Evolutionary conservation across 1,140 invertebrate species (phyloP), one percentile per base, ranked within the genome.

Genomic region (Bombus affinis): DNA sequence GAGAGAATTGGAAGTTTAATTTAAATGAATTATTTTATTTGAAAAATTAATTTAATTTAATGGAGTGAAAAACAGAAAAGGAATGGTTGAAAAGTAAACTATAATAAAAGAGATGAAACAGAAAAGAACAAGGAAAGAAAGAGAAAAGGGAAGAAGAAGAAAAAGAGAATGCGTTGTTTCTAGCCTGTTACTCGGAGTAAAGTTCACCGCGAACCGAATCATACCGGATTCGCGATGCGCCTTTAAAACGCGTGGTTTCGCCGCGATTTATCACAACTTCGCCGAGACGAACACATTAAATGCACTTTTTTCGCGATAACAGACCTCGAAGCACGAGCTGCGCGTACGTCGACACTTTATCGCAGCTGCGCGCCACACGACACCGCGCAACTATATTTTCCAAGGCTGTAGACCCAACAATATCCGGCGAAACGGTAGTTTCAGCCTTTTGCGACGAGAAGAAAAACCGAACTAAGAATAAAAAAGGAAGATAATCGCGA

Each of bases 341-440:
- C 85, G 90, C 87, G 89, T 80, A 88, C 90, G 90, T 88, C 90
- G 70, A 53, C 65, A 66, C 70, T 73, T 86, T 90, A 90, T 91
- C 90, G n/a, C 15, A 35, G 65, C 53, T 81, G 74, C 78, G 66
- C 75, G 90, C 90, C 90, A 91, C 90, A 91, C 90, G 90, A 91
- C 90, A 39, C 78, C 10, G 22, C 22, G 68, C 57, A 68, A 81
- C 57, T 81, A 81, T 68, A 22, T 65, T 85, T 47, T 72, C 68
- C 53, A 22, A 68, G 25, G 9, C 25, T 62, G 37, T 22, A 53
- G 18, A 8, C 5, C 18, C 47, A 53, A 53, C 6, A 18, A 18
- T 8, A 53, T 53, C 47, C 47, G 47, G 6, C 47, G 6, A 53
- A 53, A 53, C 47, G 18, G 6, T 18, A 53, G 47, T 53, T 12